Evolutionary conservation across 2,888 invertebrate species (phyloP).

Genomic region (Diaperis boleti): DNA sequence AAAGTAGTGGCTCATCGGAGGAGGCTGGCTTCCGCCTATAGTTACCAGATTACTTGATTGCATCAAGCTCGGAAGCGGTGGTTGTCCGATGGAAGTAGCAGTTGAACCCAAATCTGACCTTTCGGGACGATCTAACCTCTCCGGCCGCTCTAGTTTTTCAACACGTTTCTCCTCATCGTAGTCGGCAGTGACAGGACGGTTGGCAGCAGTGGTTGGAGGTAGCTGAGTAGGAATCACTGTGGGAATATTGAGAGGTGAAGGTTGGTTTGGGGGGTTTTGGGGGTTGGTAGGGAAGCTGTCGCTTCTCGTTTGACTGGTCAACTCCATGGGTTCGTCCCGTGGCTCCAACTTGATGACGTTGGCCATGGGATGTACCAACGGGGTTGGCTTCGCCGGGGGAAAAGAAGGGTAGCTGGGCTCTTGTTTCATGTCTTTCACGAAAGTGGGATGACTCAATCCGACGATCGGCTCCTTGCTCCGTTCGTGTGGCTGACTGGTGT

Average conservation of each 20-base stretch:
- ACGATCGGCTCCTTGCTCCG: conserved; percentile 57
- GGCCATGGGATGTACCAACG: conserved; percentile 45
- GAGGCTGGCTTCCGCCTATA: conserved; percentile 68
- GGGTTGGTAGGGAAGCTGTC: conserved; percentile 25
- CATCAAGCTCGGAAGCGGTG: conserved; percentile 70
- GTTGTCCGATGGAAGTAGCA: conserved; percentile 67
- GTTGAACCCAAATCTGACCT: conserved; percentile 48
- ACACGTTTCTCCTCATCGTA: conserved; percentile 56
- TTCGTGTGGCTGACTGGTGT: conserved; percentile 48
- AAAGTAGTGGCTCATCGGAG: conserved; percentile 73
- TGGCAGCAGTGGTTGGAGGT: conserved; percentile 45
- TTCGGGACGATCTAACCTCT: conserved; percentile 55
- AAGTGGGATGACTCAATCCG: conserved; percentile 58
- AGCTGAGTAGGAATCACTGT: conserved; percentile 59
- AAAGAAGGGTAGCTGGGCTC: conserved; percentile 48
- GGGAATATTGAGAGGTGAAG: conserved; percentile 63
- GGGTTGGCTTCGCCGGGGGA: conserved; percentile 44
- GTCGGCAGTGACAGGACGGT: conserved; percentile 34
- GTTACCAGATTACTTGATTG: conserved; percentile 73
- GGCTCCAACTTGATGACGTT: conserved; percentile 64
- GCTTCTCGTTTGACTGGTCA: conserved; percentile 58
- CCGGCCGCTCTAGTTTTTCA: conserved; percentile 58
- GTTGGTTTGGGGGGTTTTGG: conserved; percentile 46
- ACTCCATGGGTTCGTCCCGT: conserved; percentile 64
- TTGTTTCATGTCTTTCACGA: conserved; percentile 55